Conservation (phyloP, 1,140 invertebrate species). For the Procambarus virginalis region DNA sequence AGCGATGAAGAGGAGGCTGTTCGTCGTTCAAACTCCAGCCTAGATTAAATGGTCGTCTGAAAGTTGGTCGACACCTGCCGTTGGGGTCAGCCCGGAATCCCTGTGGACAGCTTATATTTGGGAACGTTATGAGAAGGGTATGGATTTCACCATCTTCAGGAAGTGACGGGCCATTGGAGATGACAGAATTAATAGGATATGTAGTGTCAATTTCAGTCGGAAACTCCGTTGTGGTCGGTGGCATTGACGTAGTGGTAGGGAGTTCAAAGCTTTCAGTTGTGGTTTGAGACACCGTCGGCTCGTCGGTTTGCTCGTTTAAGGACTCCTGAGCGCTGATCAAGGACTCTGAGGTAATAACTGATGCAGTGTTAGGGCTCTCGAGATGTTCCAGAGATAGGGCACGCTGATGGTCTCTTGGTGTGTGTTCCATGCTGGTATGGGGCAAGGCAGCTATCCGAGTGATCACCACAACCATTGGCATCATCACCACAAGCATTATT, state of each 20-base stretch:
- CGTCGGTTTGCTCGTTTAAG: background rate
- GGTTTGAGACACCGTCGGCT: background rate
- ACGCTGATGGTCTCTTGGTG: background rate
- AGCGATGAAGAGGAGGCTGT: background rate
- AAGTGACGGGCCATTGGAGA: background rate
- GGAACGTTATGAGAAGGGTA: background rate
- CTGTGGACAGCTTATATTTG: background rate
- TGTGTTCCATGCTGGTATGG: background rate
- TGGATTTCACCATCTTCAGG: background rate
- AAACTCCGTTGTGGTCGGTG: background rate
- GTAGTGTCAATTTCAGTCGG: background rate
- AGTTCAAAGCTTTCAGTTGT: background rate
- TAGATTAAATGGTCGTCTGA: background rate
- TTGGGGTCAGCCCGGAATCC: background rate
- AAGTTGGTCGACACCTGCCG: background rate
- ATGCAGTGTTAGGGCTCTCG: background rate
- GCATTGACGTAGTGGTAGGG: background rate
- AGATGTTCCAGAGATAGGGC: background rate
- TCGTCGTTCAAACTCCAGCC: background rate
- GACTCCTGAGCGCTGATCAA: background rate
- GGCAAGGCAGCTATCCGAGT: background rate
- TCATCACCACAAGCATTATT: background rate
- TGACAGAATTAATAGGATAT: background rate
- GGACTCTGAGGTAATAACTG: background rate
- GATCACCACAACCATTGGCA: background rate